phyloP scores from a whole-genome alignment of 2,797 vertebrate species.

The Sebastes trivittatus region DNA sequence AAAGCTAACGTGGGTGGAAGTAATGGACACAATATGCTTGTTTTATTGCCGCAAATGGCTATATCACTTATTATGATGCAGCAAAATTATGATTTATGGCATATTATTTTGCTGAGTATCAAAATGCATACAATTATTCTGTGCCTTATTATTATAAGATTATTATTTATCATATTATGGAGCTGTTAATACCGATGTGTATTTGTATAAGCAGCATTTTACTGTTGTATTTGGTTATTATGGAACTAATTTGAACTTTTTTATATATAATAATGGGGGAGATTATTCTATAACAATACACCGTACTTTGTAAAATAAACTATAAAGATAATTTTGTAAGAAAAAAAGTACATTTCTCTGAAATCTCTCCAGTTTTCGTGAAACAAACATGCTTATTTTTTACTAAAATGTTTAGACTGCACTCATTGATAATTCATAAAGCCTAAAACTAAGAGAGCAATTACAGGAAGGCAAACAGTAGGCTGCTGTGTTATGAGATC shows the following conservation, averaged over 20 bases:
- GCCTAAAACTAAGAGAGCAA: conserved; percentile 52
- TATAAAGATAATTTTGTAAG: no score
- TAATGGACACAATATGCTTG: no score
- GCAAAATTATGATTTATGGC: no score
- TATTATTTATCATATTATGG: neutral
- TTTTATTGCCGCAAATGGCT: no score
- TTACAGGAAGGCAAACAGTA: conserved; percentile 65
- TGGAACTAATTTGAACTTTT: neutral
- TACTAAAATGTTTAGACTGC: conserved; percentile 42
- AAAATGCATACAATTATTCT: neutral
- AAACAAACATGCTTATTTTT: conserved; percentile 13
- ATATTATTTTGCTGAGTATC: neutral
- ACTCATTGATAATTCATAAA: conserved; percentile 74
- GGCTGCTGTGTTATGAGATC: conserved; percentile 37
- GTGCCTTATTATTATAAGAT: neutral
- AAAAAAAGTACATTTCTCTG: neutral
- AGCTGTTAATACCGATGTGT: neutral
- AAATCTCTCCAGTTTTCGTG: neutral
- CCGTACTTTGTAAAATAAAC: neutral
- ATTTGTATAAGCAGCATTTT: neutral
- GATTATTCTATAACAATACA: neutral
- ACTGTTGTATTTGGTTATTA: neutral
- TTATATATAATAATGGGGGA: neutral
- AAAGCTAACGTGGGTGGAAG: accelerated
- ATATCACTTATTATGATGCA: no score